phyloP scores from a whole-genome alignment of 2,113 vertebrate genomes.

The Acrocephalus arundinaceus region DNA sequence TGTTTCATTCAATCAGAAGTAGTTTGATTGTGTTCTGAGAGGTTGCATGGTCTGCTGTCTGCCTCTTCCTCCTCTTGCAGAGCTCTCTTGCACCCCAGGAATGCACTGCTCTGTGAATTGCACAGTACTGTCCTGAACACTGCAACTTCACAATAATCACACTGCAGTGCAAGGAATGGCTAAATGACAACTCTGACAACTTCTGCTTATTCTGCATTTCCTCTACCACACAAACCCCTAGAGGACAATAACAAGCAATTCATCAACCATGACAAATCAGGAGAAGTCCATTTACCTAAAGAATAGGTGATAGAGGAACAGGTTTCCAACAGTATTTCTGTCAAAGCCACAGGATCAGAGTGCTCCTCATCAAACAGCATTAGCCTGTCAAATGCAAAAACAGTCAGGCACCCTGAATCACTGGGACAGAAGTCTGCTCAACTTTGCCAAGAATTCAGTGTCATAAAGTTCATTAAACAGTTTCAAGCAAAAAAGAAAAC shows the following conservation, averaged over 20 bases:
- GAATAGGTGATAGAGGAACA: slow-evolving; percentile 88
- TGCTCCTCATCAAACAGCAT: slow-evolving; percentile 86
- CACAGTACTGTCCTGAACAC: neutral
- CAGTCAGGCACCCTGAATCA: neutral
- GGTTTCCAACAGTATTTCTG: slow-evolving; percentile 88
- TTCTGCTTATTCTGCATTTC: neutral
- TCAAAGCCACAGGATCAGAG: slow-evolving; percentile 78
- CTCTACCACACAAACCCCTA: neutral
- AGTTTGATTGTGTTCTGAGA: neutral
- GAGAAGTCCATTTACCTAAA: slow-evolving; percentile 79
- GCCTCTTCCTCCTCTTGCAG: neutral
- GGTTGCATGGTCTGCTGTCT: neutral
- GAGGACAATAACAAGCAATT: neutral
- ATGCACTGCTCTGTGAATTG: neutral
- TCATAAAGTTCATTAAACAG: neutral
- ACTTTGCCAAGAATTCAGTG: neutral
- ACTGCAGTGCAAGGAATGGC: neutral
- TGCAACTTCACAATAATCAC: neutral
- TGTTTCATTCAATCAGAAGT: neutral
- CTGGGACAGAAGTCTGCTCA: neutral
- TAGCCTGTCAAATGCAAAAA: slow-evolving; percentile 75
- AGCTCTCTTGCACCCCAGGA: neutral
- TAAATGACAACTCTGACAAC: neutral
- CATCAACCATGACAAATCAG: neutral
- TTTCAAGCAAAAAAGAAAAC: neutral